Conservation (phyloP, 64 coral and sea anemone species). For the Actinia tenebrosa region DNA sequence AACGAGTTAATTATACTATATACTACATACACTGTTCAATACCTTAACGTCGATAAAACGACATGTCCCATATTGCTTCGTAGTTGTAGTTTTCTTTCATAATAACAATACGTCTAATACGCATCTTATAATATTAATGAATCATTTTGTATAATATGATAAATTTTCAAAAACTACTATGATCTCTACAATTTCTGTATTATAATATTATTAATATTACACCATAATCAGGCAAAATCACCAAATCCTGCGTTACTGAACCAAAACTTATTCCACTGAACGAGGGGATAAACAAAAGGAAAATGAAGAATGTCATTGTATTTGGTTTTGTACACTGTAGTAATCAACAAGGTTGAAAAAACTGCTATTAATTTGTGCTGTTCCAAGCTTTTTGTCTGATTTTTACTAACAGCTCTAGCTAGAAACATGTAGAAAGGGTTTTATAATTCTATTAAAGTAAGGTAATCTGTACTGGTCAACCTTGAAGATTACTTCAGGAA, state of each 20-base stretch:
- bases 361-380: background rate
- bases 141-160: constrained; percentile 15
- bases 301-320: background rate
- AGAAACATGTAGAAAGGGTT: background rate
- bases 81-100: constrained; percentile 8
- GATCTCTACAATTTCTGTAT: constrained; percentile 26
- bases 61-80: background rate
- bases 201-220: constrained; percentile 3
- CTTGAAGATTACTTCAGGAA: background rate
- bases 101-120: constrained; percentile 10
- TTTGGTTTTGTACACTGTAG: background rate
- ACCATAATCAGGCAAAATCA: constrained; percentile 16
- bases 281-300: background rate
- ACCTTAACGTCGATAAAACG: constrained; percentile 1
- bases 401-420: background rate
- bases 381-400: background rate
- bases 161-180: constrained; percentile 31
- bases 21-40: background rate
- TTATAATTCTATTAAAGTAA: background rate
- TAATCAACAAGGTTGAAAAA: background rate
- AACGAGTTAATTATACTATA: background rate
- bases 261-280: background rate
- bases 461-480: background rate
- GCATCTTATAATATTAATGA: constrained; percentile 2
- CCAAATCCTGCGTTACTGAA: constrained; percentile 5